phyloP scores from a whole-genome alignment of 1,140 invertebrate species.

The Aphaenogaster ashmeadi region DNA sequence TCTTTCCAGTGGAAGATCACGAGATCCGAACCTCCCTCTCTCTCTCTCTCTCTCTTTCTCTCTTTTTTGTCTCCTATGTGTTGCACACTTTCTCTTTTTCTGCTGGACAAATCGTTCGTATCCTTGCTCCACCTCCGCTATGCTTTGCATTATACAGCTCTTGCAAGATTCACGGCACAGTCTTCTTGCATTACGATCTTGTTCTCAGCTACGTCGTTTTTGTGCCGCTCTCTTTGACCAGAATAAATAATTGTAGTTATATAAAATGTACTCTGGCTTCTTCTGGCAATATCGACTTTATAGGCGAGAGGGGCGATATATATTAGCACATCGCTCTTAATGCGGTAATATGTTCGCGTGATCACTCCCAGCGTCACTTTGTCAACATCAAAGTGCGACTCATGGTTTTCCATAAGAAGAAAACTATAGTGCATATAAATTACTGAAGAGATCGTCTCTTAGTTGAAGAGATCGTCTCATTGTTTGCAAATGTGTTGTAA shows the following conservation, averaged over 20 bases:
- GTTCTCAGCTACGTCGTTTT: constrained; percentile 34
- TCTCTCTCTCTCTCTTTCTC: not conserved
- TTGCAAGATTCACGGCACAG: constrained; percentile 29
- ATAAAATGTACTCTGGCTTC: constrained; percentile 61
- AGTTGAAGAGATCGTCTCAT: constrained; percentile 47
- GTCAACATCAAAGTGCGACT: constrained; percentile 51
- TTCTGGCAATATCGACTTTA: constrained; percentile 40
- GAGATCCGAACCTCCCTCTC: constrained; percentile 65
- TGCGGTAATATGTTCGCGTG: constrained; percentile 23
- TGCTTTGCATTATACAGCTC: constrained; percentile 13
- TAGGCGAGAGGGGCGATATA: constrained; percentile 66
- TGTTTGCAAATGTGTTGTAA: constrained; percentile 40
- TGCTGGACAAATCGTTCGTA: constrained; percentile 38
- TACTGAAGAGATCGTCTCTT: constrained; percentile 32
- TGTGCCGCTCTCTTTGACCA: constrained; percentile 51
- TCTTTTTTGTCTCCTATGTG: constrained; percentile 13
- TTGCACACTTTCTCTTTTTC: not conserved
- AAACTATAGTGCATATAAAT: constrained; percentile 64
- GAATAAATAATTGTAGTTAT: constrained; percentile 66
- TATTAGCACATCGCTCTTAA: constrained; percentile 52
- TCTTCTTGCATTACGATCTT: constrained; percentile 37
- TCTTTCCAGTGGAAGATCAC: constrained; percentile 83
- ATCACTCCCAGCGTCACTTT: constrained; percentile 50
- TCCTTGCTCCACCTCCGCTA: constrained; percentile 27
- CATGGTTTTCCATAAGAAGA: constrained; percentile 28